Evolutionary conservation across 2,797 vertebrate species (phyloP).

Genomic region (Brachyrhaphis roseni): DNA sequence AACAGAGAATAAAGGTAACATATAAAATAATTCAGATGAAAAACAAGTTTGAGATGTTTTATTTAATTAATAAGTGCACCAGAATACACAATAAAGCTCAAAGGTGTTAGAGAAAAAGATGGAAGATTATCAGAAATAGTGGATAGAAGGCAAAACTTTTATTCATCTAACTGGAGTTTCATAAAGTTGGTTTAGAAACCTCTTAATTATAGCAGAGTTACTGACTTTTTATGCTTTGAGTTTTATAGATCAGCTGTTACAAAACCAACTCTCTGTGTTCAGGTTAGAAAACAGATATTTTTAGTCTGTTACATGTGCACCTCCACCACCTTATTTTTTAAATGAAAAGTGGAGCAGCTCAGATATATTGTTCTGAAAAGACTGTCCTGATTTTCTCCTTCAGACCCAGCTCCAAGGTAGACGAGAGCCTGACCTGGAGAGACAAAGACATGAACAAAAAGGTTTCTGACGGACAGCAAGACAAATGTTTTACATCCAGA

Average conservation of each 20-base stretch:
- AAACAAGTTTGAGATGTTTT: not conserved
- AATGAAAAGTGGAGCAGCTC: constrained; percentile 20
- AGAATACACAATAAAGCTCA: constrained; percentile 3
- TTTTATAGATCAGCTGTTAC: constrained; percentile 15
- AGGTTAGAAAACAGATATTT: constrained; percentile 14
- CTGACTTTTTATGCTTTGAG: constrained; percentile 10
- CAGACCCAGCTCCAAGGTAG: constrained; percentile 24
- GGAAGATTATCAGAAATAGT: constrained; percentile 28
- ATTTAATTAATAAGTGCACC: constrained; percentile 4
- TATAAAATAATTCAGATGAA: not conserved
- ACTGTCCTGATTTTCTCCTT: constrained; percentile 39
- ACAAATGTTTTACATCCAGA: constrained; percentile 60
- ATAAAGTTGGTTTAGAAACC: constrained; percentile 34
- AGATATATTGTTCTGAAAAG: constrained; percentile 30
- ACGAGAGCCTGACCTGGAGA: constrained; percentile 26
- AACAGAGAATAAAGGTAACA: constrained; percentile 1
- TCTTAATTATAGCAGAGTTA: constrained; percentile 12
- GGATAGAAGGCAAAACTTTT: constrained; percentile 28
- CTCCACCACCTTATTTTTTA: constrained; percentile 15
- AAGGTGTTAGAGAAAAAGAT: constrained; percentile 13
- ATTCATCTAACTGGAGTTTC: constrained; percentile 32
- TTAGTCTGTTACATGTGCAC: not conserved
- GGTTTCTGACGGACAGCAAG: constrained; percentile 38
- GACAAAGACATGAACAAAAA: constrained; percentile 24
- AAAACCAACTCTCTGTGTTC: constrained; percentile 20